Conservation (phyloP, 2,888 invertebrate genomes). For the Ashinkailepas kermadecensis region DNA sequence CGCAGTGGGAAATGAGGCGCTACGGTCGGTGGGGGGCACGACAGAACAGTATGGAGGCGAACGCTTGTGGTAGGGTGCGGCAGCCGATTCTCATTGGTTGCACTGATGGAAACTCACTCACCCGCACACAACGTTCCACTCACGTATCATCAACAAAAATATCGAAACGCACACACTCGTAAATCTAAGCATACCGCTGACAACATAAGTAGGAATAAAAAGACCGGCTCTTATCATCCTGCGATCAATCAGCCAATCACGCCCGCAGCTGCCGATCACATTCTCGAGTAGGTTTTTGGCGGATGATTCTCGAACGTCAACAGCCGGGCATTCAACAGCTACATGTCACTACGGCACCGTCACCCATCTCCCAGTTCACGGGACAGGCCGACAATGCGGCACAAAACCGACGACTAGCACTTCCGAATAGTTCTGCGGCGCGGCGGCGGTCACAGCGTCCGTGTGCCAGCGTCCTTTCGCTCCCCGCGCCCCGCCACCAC, state of each 20-base stretch:
- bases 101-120: background rate
- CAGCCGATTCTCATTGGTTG: background rate
- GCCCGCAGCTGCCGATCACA: background rate
- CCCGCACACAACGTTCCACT: background rate
- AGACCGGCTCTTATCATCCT: background rate
- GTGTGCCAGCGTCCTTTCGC: background rate
- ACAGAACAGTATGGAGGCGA: background rate
- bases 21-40: no score
- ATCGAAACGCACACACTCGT: background rate
- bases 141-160: background rate
- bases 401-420: background rate
- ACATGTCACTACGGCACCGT: background rate
- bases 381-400: background rate
- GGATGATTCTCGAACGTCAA: background rate
- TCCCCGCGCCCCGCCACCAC: constrained; percentile 1
- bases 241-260: background rate
- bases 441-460: background rate
- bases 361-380: background rate
- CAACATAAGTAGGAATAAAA: constrained; percentile 9
- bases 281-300: background rate
- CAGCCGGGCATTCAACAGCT: background rate
- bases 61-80: background rate
- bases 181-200: background rate
- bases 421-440: background rate
- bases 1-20: background rate